Percentiles rank a stretch among this genome's conserved stretches.
Evolutionary conservation across 2,113 vertebrate species (phyloP).

Genomic region (Rhinoderma darwinii): DNA sequence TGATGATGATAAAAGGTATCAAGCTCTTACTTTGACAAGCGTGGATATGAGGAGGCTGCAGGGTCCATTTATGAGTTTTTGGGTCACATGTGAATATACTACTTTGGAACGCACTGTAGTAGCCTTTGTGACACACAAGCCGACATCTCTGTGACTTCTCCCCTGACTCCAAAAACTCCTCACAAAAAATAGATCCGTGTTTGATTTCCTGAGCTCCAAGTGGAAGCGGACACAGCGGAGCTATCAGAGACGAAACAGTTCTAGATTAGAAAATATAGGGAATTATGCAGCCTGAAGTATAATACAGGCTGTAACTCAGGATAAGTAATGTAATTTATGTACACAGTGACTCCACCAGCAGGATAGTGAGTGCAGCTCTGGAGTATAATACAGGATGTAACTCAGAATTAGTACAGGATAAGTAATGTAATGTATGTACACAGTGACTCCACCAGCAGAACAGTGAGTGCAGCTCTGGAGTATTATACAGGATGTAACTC

Average conservation of each 20-base stretch:
- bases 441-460: too few species aligned
- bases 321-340: too few species aligned
- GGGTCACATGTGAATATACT: constrained; percentile 71
- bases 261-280: background rate
- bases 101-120: constrained; percentile 67
- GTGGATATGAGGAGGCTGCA: constrained; percentile 66
- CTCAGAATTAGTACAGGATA: too few species aligned
- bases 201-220: constrained; percentile 64
- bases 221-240: constrained; percentile 73
- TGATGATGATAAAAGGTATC: background rate
- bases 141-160: constrained; percentile 72
- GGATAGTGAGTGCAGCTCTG: too few species aligned
- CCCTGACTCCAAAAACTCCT: constrained; percentile 31
- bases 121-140: constrained; percentile 78
- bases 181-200: constrained; percentile 78
- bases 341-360: too few species aligned
- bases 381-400: too few species aligned
- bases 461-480: too few species aligned
- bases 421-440: too few species aligned
- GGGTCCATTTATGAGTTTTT: constrained; percentile 68
- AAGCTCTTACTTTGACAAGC: constrained; percentile 82
- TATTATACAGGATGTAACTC: too few species aligned
- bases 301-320: background rate
- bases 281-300: background rate
- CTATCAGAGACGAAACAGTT: constrained; percentile 65